Evolutionary conservation across 2,797 vertebrate species (phyloP).

Genomic region (Macroramphosus scolopax): DNA sequence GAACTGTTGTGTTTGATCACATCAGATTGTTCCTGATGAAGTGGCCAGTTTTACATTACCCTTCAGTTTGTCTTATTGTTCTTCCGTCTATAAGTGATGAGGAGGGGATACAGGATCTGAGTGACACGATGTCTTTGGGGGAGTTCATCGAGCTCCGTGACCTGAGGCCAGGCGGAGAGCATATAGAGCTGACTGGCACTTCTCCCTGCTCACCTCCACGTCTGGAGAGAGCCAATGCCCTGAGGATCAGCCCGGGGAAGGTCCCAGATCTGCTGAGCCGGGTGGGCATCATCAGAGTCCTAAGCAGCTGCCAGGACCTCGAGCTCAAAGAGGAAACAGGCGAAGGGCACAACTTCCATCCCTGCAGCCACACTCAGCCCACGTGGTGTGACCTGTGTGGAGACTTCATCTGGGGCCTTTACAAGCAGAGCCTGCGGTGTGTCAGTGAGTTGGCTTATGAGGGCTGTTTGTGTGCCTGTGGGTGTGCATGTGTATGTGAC

Average conservation of each 20-base stretch:
- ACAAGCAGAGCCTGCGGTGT: conserved; percentile 94
- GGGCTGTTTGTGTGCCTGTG: not conserved
- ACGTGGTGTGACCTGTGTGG: conserved; percentile 98
- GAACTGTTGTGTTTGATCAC: no score
- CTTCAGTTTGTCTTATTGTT: conserved; percentile 2
- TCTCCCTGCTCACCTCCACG: conserved; percentile 76
- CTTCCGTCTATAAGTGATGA: conserved; percentile 31
- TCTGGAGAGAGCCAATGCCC: conserved; percentile 77
- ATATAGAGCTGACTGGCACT: conserved; percentile 63
- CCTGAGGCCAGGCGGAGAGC: conserved; percentile 68
- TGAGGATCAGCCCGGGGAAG: conserved; percentile 80
- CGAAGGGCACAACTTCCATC: conserved; percentile 89
- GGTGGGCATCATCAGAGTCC: conserved; percentile 70
- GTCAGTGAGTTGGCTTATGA: conserved; percentile 83
- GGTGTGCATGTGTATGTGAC: conserved; percentile 16
- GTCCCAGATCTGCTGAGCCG: conserved; percentile 73
- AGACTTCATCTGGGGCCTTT: conserved; percentile 96
- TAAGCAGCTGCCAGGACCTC: conserved; percentile 65
- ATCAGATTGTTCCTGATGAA: not conserved
- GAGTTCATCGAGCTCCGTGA: conserved; percentile 90
- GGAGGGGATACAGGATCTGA: conserved; percentile 31
- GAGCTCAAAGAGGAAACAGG: conserved; percentile 75
- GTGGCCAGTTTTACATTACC: no score
- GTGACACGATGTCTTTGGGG: conserved; percentile 69
- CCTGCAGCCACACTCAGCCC: conserved; percentile 87